Evolutionary conservation across 2,888 invertebrate species (phyloP).

Genomic region (Parasteatoda lunata): DNA sequence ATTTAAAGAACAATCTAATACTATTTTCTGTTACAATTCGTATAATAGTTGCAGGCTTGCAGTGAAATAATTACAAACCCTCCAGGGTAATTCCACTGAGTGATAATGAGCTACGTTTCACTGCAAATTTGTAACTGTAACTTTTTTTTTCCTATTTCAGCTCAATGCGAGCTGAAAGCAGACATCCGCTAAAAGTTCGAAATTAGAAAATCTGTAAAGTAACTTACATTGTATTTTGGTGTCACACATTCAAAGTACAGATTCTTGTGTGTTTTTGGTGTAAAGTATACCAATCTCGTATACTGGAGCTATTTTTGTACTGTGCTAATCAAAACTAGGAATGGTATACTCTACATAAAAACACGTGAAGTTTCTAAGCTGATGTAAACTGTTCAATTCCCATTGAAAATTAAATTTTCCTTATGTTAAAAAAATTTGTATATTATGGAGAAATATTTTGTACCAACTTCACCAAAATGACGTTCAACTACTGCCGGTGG

Average conservation of each 20-base stretch:
- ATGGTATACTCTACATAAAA: slow-evolving; percentile 5
- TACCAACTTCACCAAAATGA: slow-evolving; percentile 46
- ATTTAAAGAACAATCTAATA: too few relatives aligned
- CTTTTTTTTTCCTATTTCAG: too few relatives aligned
- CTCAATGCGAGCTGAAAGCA: too few relatives aligned
- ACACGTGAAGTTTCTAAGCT: background rate
- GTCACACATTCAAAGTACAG: slow-evolving; percentile 58
- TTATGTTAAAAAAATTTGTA: slow-evolving; percentile 19
- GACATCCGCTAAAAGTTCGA: too few relatives aligned
- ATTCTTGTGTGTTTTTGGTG: slow-evolving; percentile 1
- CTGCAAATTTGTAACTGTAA: background rate
- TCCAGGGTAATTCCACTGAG: slow-evolving; percentile 8
- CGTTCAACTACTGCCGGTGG: slow-evolving; percentile 52
- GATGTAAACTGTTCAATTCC: background rate
- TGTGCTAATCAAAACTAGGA: slow-evolving; percentile 67
- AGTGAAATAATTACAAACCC: slow-evolving; percentile 8
- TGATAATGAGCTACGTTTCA: slow-evolving; percentile 25
- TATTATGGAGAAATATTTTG: slow-evolving; percentile 64
- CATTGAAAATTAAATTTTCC: too few relatives aligned
- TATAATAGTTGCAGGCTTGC: background rate
- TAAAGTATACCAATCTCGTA: slow-evolving; percentile 18
- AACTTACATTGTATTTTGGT: background rate
- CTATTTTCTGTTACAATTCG: too few relatives aligned
- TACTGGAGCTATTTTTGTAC: slow-evolving; percentile 68
- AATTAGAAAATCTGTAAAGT: too few relatives aligned